phyloP scores from a whole-genome alignment of 2,888 invertebrate genomes.

The Hipparchia semele region DNA sequence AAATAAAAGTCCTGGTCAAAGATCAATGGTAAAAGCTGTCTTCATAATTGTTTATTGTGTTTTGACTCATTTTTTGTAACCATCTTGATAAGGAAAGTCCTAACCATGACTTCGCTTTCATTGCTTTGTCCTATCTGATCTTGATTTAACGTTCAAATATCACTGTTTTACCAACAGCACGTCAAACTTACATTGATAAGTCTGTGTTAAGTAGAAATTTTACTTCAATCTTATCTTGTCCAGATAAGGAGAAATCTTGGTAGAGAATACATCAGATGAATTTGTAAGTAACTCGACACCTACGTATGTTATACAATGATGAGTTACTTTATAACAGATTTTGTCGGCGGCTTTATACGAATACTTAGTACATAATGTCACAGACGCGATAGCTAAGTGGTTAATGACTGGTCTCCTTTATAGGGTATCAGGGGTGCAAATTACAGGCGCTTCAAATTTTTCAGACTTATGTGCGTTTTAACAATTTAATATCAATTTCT shows the following conservation, averaged over 20 bases:
- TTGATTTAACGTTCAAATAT: neutral
- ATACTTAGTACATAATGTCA: neutral
- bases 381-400: neutral
- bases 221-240: constrained; percentile 23
- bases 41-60: no score
- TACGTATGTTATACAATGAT: neutral
- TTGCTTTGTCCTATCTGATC: neutral
- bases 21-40: no score
- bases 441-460: no score
- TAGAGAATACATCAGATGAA: neutral
- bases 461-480: no score
- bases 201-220: constrained; percentile 27
- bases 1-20: no score
- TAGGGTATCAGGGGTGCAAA: no score
- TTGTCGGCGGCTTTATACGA: neutral
- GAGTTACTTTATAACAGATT: constrained; percentile 1
- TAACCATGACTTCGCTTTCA: no score
- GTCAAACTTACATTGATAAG: constrained; percentile 19
- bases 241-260: constrained; percentile 4
- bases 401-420: no score
- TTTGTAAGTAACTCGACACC: constrained; percentile 4
- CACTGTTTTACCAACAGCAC: constrained; percentile 13
- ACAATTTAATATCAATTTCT: no score
- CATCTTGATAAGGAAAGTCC: no score
- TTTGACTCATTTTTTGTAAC: no score